phyloP scores from a whole-genome alignment of 2,797 vertebrate genomes.

The Acanthurus lineatus region DNA sequence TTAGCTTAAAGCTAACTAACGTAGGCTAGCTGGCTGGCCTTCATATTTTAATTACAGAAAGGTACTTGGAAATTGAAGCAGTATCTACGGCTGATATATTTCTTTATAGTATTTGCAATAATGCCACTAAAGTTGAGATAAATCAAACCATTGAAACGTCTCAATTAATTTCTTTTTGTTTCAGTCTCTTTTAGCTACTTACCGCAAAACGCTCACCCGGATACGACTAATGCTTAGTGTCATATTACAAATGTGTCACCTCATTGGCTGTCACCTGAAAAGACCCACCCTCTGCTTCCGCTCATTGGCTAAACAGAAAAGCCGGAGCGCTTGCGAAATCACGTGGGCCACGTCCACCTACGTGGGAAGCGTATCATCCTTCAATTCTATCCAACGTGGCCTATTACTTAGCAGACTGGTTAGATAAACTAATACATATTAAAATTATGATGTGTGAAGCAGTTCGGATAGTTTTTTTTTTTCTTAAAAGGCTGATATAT shows the following conservation, averaged over 20 bases:
- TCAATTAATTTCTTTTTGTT: slow-evolving; percentile 42
- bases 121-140: background rate
- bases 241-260: slow-evolving; percentile 46
- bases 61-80: background rate
- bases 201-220: slow-evolving; percentile 81
- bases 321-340: background rate
- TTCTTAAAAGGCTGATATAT: background rate
- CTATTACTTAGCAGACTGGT: background rate
- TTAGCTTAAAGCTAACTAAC: slow-evolving; percentile 71
- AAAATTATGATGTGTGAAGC: background rate
- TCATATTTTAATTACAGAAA: slow-evolving; percentile 7
- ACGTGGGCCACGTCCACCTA: slow-evolving; percentile 43
- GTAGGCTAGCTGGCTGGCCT: slow-evolving; percentile 33
- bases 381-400: slow-evolving; percentile 64
- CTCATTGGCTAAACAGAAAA: slow-evolving; percentile 52
- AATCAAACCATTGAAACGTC: slow-evolving; percentile 14
- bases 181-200: slow-evolving; percentile 70
- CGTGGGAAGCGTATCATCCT: background rate
- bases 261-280: slow-evolving; percentile 63
- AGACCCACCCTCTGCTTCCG: slow-evolving; percentile 29
- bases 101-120: fast-evolving
- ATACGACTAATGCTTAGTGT: slow-evolving; percentile 65
- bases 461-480: background rate
- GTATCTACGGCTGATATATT: background rate
- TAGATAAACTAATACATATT: background rate